Base-by-base conservation (phyloP, 1,140 invertebrate genomes). In the Heliconius hermathena region DNA sequence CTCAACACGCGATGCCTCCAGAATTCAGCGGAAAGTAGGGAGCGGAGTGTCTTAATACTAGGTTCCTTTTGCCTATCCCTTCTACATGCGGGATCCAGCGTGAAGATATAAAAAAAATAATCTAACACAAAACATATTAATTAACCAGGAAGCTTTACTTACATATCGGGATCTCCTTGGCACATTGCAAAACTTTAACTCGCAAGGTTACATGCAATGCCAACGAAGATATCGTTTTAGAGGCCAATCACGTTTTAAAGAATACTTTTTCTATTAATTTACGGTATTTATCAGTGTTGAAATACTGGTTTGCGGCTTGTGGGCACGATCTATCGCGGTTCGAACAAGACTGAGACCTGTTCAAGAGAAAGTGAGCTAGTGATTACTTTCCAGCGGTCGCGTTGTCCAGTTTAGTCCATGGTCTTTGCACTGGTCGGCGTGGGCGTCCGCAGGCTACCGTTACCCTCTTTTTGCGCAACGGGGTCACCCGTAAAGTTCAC, bases 321-420 rank as follows among this genome's bases (percentile, higher is more conserved):
- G 49, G 52, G 38, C 78, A 75, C 72, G 78, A 76, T 49, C 41
- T n/a, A 66, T 26, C 73, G 72, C 73, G 76, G 73, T 74, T 73
- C 52, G 60, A 71, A 29, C 81, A 73, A 81, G 81, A 89, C 87
- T 89, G 86, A 89, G 88, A 90, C 88, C 87, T 88, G 87, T 91
- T 87, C 75, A 83, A 94, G 92, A 93, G 92, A 94, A 94, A 94
- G 92, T 94, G 91, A 87, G 87, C 84, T 83, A 84, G 83, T 86
- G 84, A 91, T 91, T 91, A 93, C 91, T 94, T 94, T 94, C 91
- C 87, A 91, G 90, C 80, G 81, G 73, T 77, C 76, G 71, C 29
- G 18, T 85, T 81, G 85, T 85, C 82, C 85, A 85, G 85, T 87
- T 87, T 85, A 83, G 20, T 26, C 60, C 60, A 66, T 66, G 60